phyloP scores from a whole-genome alignment of 2,113 vertebrate species.

The Peromyscus polionotus region DNA sequence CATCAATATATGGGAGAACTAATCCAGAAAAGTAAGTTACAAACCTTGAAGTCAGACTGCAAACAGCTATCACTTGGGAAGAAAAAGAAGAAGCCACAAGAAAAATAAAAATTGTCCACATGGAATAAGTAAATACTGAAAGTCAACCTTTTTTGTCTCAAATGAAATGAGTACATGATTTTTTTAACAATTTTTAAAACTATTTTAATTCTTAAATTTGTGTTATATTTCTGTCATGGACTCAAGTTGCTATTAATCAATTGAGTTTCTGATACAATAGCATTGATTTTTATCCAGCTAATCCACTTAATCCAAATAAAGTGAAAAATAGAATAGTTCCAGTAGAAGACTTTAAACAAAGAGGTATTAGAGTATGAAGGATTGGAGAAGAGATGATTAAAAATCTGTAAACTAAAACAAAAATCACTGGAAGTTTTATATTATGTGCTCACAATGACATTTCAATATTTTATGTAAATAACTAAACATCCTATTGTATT shows the following conservation, averaged over 20 bases:
- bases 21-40: slow-evolving; percentile 78
- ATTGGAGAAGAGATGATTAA: neutral
- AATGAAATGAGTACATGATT: slow-evolving; percentile 54
- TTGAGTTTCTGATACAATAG: slow-evolving; percentile 44
- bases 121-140: slow-evolving; percentile 62
- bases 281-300: slow-evolving; percentile 17
- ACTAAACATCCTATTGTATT: rapidly evolving
- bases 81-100: slow-evolving; percentile 18
- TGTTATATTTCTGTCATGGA: slow-evolving; percentile 67
- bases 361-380: rapidly evolving
- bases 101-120: slow-evolving; percentile 45
- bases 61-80: slow-evolving; percentile 75
- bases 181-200: slow-evolving; percentile 52
- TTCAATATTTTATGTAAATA: neutral
- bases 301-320: neutral
- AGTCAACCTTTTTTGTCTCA: slow-evolving; percentile 1
- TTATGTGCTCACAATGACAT: neutral
- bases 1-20: slow-evolving; percentile 83
- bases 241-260: slow-evolving; percentile 67
- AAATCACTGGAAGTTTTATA: neutral
- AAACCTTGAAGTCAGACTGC: slow-evolving; percentile 81
- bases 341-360: neutral
- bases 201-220: slow-evolving; percentile 64
- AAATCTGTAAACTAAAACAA: neutral
- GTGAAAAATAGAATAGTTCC: neutral